phyloP scores from a whole-genome alignment of 2,888 invertebrate genomes.

The Cheilosia scutellata region DNA sequence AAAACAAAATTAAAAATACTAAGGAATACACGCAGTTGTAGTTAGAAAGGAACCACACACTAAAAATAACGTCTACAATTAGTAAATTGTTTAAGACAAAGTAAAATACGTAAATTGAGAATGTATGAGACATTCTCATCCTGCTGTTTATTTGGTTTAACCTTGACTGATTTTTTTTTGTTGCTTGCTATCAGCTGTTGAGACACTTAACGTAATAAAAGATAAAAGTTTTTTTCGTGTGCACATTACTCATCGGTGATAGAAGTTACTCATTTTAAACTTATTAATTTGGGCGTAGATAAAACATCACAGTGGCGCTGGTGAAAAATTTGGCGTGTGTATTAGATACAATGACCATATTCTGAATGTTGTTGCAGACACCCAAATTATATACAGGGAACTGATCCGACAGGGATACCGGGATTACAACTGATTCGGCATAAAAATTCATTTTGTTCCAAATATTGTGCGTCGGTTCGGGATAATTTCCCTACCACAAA shows the following conservation, averaged over 20 bases:
- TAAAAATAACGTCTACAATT: slow-evolving; percentile 23
- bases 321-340: not conserved
- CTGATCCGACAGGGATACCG: too few relatives aligned
- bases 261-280: not conserved
- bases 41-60: slow-evolving; percentile 35
- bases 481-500: too few relatives aligned
- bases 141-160: slow-evolving; percentile 26
- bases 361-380: too few relatives aligned
- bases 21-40: slow-evolving; percentile 28
- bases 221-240: slow-evolving; percentile 36
- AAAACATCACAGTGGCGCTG: slow-evolving; percentile 10
- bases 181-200: slow-evolving; percentile 73
- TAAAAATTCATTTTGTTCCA: too few relatives aligned
- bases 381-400: too few relatives aligned
- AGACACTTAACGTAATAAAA: slow-evolving; percentile 71
- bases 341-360: too few relatives aligned
- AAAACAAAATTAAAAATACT: slow-evolving; percentile 16
- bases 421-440: too few relatives aligned
- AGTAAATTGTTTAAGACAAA: slow-evolving; percentile 16
- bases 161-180: slow-evolving; percentile 25
- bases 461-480: too few relatives aligned
- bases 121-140: slow-evolving; percentile 13
- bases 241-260: slow-evolving; percentile 28
- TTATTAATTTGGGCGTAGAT: not conserved
- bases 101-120: slow-evolving; percentile 1